Evolutionary conservation across 2,888 invertebrate species (phyloP), one percentile per base, ranked within the genome.

Genomic region (Troglohyphantes excavatus): DNA sequence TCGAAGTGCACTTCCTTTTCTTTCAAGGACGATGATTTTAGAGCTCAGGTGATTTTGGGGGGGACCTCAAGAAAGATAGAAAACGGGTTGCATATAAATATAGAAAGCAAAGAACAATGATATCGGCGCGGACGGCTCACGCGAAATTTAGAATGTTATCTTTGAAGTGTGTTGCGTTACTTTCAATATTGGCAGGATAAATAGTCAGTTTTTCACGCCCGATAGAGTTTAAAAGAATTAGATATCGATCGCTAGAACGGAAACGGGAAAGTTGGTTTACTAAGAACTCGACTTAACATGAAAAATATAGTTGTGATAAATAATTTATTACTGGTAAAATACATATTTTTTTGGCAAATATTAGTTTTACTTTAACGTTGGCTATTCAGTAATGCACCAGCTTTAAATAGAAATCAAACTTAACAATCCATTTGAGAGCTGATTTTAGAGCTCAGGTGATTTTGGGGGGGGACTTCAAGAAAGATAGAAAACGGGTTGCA

Each of bases 21-120:
- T 65, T 21, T 65, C 78, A 78, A 78, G 78, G 78, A 39, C 78
- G 26, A 29, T 68, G n/a, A n/a, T 19, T 68, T 68, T 33, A n/a
- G n/a, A n/a, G n/a, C 39, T 39, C 39, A 13, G 26, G 23, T 68
- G 33, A 33, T 19, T 68, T 68, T 68, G n/a, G 9, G 9, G 39
- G 13, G 39, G 11, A 39, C 39, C 13, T 65, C 0, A 17, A 17
- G 26, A 21, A 26, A 26, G n/a, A n/a, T n/a, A n/a, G 11, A 26
- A 19, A 65, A 33, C 33, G 33, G 33, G 33, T 33, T 26, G 26
- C 26, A 23, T 65, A 65, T 17, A 6, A 26, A 65, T 23, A 65
- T 65, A 65, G 7, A 6, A 33, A 33, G 33, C 9, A 6, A 9
- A 9, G 33, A 33, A 33, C 33, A 33, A 33, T 9, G 33, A 33